A percentile compares a stretch with the other conserved stretches of the same genome.
These are phyloP conservation scores for Orthosia gracilis DNA, from an alignment of 2,888 invertebrate genomes.

Conservation along the genomic window DNA sequence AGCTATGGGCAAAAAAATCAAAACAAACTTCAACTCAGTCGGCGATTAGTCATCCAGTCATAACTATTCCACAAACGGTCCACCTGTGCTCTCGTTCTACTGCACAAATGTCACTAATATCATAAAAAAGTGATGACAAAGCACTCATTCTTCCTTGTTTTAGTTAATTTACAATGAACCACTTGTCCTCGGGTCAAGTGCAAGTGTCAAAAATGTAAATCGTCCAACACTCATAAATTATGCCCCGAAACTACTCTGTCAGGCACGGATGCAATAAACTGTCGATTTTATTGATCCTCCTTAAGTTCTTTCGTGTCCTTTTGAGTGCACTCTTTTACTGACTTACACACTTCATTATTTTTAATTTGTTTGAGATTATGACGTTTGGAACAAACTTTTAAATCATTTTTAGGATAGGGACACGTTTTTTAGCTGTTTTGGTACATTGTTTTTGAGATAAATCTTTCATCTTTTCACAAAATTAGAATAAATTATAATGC, in stretches of 20 bases:
- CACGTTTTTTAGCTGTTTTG: conserved; percentile 18
- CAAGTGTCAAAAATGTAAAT: conserved; percentile 73
- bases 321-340: conserved; percentile 71
- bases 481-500: background rate
- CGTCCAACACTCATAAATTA: conserved; percentile 80
- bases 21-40: conserved; percentile 3
- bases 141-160: conserved; percentile 73
- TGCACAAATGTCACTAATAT: conserved; percentile 53
- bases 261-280: conserved; percentile 84
- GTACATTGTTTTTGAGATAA: conserved; percentile 31
- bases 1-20: background rate
- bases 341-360: conserved; percentile 69
- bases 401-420: conserved; percentile 51
- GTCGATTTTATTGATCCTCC: conserved; percentile 85
- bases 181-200: conserved; percentile 82
- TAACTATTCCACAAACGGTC: conserved; percentile 36
- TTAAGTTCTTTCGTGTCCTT: conserved; percentile 77
- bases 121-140: conserved; percentile 74
- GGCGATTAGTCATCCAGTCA: conserved; percentile 27
- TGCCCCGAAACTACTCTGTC: conserved; percentile 79
- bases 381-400: conserved; percentile 46
- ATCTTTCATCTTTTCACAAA: background rate
- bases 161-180: conserved; percentile 76
- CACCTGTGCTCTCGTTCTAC: conserved; percentile 45
- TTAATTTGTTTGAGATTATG: conserved; percentile 67